Base-by-base conservation (phyloP, 1,140 invertebrate genomes). In the Hylaeus anthracinus region DNA sequence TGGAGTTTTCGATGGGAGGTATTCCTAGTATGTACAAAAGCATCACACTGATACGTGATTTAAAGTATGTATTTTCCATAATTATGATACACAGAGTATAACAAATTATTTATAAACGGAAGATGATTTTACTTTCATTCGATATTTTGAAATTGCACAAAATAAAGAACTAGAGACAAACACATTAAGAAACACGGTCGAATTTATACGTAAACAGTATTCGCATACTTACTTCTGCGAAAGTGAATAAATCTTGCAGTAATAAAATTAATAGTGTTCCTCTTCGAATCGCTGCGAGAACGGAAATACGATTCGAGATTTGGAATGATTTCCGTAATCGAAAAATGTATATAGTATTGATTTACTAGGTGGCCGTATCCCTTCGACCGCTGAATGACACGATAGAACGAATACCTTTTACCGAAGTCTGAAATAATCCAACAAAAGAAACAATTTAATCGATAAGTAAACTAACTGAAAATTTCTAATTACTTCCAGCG, bases 371-470 rank as follows among this genome's bases (percentile, higher is more conserved):
- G 41, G 95, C 91, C 14, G 95, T 95, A 80, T 97, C 96, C 91
- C 96, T 97, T 56, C 96, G 93, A 14, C 94, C 96, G 37, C 96
- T 96, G 94, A 98, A 97, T 67, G 96, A 97, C 43, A 98, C 97
- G 81, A 97, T 97, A 65, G 97, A 97, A 80, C 97, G 95, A 86
- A 97, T 97, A 41, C 97, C 97, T 94, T 97, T 97, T 53, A 97
- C 96, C 37, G 97, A 97, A 72, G 96, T 97, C 97, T 98, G 94
- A 79, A 95, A 90, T 92, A 93, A 91, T 88, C 84, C 37, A 82
- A 70, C 45, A 77, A 79, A 81, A 39, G 1, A 67, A 41, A 14
- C 79, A n/a, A 72, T 78, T 71, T 78, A 63, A 63, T 63, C 70
- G 12, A 10, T 8, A 45, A 8, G 43, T 15, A 56, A 74, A 12